Percentiles rank a stretch among this genome's conserved stretches.
phyloP scores from a whole-genome alignment of 2,797 vertebrate species.

The Bradypodion pumilum region DNA sequence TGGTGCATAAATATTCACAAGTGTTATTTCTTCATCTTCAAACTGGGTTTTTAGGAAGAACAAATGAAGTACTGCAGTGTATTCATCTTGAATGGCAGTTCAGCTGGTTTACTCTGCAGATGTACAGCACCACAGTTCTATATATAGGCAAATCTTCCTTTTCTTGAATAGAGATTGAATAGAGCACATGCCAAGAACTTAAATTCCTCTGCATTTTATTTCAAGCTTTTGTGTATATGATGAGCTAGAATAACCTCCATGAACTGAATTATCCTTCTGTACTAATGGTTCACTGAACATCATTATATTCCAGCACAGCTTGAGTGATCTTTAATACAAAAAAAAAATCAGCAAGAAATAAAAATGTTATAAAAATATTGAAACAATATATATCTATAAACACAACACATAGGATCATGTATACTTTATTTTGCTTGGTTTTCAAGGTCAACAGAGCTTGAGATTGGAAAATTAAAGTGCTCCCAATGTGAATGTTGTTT shows the following conservation, averaged over 20 bases:
- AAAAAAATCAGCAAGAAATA: conserved; percentile 83
- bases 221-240: conserved; percentile 80
- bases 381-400: conserved; percentile 76
- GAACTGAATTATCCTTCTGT: conserved; percentile 81
- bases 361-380: conserved; percentile 81
- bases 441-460: conserved; percentile 73
- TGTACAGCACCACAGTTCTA: conserved; percentile 63
- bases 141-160: conserved; percentile 60
- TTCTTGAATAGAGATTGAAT: conserved; percentile 62
- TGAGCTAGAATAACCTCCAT: conserved; percentile 80
- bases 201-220: conserved; percentile 77
- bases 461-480: conserved; percentile 79
- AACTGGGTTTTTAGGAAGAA: conserved; percentile 33
- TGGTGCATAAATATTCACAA: too few species aligned
- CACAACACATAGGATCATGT: conserved; percentile 73
- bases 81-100: conserved; percentile 45
- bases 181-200: conserved; percentile 70
- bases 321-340: conserved; percentile 83
- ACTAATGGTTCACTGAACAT: conserved; percentile 79
- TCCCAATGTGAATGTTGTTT: conserved; percentile 63
- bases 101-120: conserved; percentile 66
- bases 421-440: conserved; percentile 80
- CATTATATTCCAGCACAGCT: conserved; percentile 83
- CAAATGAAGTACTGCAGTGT: conserved; percentile 38
- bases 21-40: too few species aligned